Base-by-base conservation (phyloP, 2,888 invertebrate genomes). In the Lasius platythorax region DNA sequence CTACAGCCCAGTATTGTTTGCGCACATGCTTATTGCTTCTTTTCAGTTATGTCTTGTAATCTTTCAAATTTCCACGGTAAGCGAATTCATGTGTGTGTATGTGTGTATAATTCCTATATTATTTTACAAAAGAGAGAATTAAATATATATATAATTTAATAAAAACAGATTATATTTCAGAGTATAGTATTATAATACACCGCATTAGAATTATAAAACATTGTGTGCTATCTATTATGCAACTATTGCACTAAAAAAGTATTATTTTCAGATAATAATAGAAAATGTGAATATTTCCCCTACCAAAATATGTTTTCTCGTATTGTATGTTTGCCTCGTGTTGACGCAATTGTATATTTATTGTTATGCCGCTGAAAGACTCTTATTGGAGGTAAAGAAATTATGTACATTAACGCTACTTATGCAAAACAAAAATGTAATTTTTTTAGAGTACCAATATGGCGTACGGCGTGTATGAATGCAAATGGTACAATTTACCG, bases 31-130 rank as follows among this genome's bases (percentile, higher is more conserved):
- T 18, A 81, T 87, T 5, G 90, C 88, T 68, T 89, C 91, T 37
- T 61, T 92, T 15, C 90, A 91, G 61, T 84, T 93, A 66, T 93
- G 93, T 76, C 87, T 91, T 63, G 90, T 93, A 87, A 88, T 90
- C 5, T 93, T 89, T 72, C 79, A 83, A 3, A 68, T 91, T 40
- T 85, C 91, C 18, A 84, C 82, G 43, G 93, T 93, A 79, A 85
- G 91, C 88, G 0, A 0, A 63, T 23, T 56, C 9, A 15, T 37
- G 8, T 53, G 5, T 9, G 4, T 63, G 28, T 33, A 4, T 3
- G 46, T 9, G 6, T 5, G 18, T 28, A 11, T 53, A n/a, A 33
- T 53, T 50, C 23, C 33, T 53, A 53, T 23, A 72, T 46, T 3
- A 46, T 46, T 3, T 46, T 46, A 4, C 1, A n/a, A 2, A 33